A percentile compares a stretch with the other conserved stretches of the same genome.
These are phyloP conservation scores for Protodeltote pygarga DNA, from an alignment of 2,888 invertebrate species.

Conservation along the genomic window DNA sequence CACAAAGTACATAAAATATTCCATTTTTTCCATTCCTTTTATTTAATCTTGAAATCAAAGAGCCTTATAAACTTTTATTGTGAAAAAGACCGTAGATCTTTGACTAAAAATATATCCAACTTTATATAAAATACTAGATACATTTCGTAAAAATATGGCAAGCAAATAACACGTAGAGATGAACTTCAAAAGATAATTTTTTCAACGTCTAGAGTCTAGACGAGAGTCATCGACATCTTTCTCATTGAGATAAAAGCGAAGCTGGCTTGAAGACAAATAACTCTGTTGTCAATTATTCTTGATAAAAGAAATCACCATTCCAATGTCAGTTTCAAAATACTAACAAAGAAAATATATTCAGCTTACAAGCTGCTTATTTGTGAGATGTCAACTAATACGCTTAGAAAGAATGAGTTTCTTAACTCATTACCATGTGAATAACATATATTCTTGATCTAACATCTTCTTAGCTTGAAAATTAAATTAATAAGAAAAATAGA, in stretches of 20 bases:
- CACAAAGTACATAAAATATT: too few relatives aligned
- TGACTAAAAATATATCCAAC: neutral
- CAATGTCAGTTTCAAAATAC: slow-evolving; percentile 5
- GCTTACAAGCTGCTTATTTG: neutral
- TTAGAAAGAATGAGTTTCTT: neutral
- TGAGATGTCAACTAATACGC: neutral
- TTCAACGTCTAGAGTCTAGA: slow-evolving; percentile 26
- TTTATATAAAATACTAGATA: neutral
- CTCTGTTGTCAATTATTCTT: slow-evolving; percentile 9
- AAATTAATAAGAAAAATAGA: neutral
- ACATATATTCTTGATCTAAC: neutral
- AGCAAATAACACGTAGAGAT: slow-evolving; percentile 9
- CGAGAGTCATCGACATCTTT: slow-evolving; percentile 28
- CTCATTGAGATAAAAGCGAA: slow-evolving; percentile 17
- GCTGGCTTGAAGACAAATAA: slow-evolving; percentile 5
- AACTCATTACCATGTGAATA: slow-evolving; percentile 1
- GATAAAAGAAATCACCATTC: slow-evolving; percentile 8
- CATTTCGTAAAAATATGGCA: slow-evolving; percentile 1
- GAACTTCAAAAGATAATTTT: slow-evolving; percentile 24
- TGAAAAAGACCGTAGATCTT: neutral
- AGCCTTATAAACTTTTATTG: too few relatives aligned
- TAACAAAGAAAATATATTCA: too few relatives aligned
- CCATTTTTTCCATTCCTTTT: too few relatives aligned
- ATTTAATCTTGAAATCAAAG: too few relatives aligned
- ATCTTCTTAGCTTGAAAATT: slow-evolving; percentile 2